These are phyloP conservation scores for Pomacea canaliculata DNA, from an alignment of 2,888 invertebrate species.

Conservation along the genomic window DNA sequence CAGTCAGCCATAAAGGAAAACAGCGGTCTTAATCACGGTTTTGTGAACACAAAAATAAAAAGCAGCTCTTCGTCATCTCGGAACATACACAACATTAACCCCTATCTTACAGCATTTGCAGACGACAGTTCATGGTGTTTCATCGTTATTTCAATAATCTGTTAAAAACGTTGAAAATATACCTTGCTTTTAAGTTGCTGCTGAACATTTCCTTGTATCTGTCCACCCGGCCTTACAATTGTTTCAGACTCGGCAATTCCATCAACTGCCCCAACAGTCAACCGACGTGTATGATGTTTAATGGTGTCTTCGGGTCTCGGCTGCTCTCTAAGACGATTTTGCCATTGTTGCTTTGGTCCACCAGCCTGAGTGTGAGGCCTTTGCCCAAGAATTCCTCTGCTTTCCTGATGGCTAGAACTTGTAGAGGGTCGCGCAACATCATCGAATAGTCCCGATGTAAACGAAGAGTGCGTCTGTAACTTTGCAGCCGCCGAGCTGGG, in stretches of 20 bases:
- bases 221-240: conserved; percentile 46
- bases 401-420: conserved; percentile 42
- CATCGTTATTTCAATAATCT: neutral
- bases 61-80: too few species aligned
- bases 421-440: conserved; percentile 56
- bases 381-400: conserved; percentile 29
- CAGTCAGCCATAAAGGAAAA: too few species aligned
- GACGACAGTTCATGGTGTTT: conserved; percentile 4
- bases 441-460: conserved; percentile 59
- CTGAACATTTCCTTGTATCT: conserved; percentile 40
- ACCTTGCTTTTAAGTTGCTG: conserved; percentile 58
- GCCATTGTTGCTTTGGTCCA: conserved; percentile 45
- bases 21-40: too few species aligned
- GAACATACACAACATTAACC: too few species aligned
- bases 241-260: conserved; percentile 54
- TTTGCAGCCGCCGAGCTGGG: conserved; percentile 67
- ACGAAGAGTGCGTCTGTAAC: conserved; percentile 64
- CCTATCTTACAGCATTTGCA: neutral
- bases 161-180: neutral
- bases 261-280: conserved; percentile 61
- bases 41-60: too few species aligned
- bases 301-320: conserved; percentile 43
- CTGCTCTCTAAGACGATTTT: conserved; percentile 37
- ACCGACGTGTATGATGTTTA: conserved; percentile 51
- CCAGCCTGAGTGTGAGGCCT: conserved; percentile 62